Evolutionary conservation across 2,888 invertebrate species (phyloP), one percentile per base, ranked within the genome.

Genomic region (Hirtodrosophila histrioides): DNA sequence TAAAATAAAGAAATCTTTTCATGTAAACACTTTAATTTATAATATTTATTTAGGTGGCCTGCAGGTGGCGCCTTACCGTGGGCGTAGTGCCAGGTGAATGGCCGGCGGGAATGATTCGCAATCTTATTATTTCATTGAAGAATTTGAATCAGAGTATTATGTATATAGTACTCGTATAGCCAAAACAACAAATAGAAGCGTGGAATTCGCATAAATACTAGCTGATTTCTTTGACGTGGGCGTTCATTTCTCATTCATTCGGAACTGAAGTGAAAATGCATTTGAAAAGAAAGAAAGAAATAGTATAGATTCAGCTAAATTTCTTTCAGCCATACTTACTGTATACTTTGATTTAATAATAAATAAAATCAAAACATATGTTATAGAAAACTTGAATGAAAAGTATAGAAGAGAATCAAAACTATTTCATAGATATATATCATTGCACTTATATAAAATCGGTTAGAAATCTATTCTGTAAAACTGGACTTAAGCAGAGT

Each of bases 71-170:
- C 61, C 48, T 12, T 35, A 3, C 0, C 3, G 46, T 57, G 65
- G 69, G 56, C 56, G 60, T 27, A 12, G 24, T 24, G 44, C 31
- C 57, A 70, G 55, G 56, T 66, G 70, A 74, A 69, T 61, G 73
- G 24, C 57, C 61, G 24, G n/a, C 10, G 7, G n/a, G 7, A 53
- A 48, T 49, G 27, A 68, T 68, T 51, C 43, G 50, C 50, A 41
- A 55, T 64, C 40, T 5, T 24, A 60, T 46, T 35, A 74, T 65
- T 74, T 69, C 54, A 69, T 73, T 74, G 50, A 69, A 57, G 54
- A 69, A 33, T 35, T 44, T 55, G 51, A 54, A 40, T 50, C 23
- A 35, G 43, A 39, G 49, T 41, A 49, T 64, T 40, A 44, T 63
- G 46, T 62, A 45, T 40, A 51, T 11, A 9, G 9, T 31, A 43